phyloP scores from a whole-genome alignment of 2,113 vertebrate genomes.

The Hemibates koningsi region DNA sequence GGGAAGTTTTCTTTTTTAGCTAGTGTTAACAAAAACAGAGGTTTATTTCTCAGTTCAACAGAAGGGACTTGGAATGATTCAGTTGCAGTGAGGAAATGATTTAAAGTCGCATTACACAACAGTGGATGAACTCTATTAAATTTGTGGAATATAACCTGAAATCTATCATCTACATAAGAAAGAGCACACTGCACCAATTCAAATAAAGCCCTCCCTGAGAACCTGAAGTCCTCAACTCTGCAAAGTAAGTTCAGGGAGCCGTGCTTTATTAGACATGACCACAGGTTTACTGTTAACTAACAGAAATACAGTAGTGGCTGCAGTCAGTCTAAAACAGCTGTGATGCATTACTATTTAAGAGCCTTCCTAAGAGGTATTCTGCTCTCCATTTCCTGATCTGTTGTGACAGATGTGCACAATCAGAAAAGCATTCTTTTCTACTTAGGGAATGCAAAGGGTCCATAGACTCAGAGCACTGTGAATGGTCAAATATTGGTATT shows the following conservation, averaged over 20 bases:
- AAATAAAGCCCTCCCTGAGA: background rate
- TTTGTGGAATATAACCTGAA: background rate
- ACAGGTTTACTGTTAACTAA: background rate
- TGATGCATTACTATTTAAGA: conserved; percentile 52
- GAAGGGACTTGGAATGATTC: background rate
- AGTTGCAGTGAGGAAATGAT: background rate
- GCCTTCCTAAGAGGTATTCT: conserved; percentile 32
- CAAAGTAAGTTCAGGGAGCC: background rate
- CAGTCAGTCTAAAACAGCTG: conserved; percentile 56
- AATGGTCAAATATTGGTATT: conserved; percentile 1
- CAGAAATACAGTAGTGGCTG: conserved; percentile 23
- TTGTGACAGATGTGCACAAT: conserved; percentile 61
- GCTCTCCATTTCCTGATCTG: conserved; percentile 47
- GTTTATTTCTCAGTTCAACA: background rate
- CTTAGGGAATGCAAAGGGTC: conserved; percentile 32
- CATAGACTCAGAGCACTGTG: background rate
- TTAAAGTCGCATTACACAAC: background rate
- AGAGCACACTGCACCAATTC: background rate
- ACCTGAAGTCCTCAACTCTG: background rate
- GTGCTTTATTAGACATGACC: background rate
- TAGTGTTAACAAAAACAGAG: background rate
- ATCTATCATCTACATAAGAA: background rate
- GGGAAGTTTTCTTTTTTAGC: background rate
- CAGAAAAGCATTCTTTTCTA: conserved; percentile 50
- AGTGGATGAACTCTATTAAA: background rate